These are phyloP conservation scores for Hylyphantes graminicola DNA, from an alignment of 1,140 invertebrate genomes.

Conservation along the genomic window DNA sequence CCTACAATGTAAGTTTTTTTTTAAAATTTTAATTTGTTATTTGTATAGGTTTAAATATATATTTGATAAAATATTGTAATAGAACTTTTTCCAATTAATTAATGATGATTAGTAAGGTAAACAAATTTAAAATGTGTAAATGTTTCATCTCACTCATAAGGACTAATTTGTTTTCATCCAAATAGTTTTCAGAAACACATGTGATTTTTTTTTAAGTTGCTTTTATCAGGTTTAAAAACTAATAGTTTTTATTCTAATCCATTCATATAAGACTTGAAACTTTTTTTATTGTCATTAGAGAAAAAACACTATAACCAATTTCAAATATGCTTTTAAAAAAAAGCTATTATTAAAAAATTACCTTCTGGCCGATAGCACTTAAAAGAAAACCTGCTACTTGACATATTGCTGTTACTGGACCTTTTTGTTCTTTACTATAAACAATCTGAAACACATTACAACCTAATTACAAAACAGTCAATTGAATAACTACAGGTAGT, in stretches of 20 bases:
- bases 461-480: not conserved
- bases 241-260: not conserved
- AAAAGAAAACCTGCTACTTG: slow-evolving; percentile 94
- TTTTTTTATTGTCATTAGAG: not conserved
- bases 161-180: no score
- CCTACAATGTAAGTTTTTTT: no score
- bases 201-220: no score
- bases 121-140: no score
- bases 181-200: no score
- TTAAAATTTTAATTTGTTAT: no score
- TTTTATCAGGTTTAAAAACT: not conserved
- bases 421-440: slow-evolving; percentile 98
- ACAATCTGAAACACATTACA: slow-evolving; percentile 62
- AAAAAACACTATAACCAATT: not conserved
- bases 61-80: no score
- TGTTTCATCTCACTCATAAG: no score
- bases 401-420: slow-evolving; percentile 95
- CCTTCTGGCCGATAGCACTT: slow-evolving; percentile 97
- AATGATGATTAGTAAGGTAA: no score
- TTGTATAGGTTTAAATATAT: no score
- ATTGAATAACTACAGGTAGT: not conserved
- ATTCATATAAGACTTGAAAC: slow-evolving; percentile 7
- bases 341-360: slow-evolving; percentile 65
- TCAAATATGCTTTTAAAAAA: not conserved
- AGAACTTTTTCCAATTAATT: no score